Evolutionary conservation across 2,888 invertebrate species (phyloP), one percentile per base, ranked within the genome.

Genomic region (Ferrisia virgata): DNA sequence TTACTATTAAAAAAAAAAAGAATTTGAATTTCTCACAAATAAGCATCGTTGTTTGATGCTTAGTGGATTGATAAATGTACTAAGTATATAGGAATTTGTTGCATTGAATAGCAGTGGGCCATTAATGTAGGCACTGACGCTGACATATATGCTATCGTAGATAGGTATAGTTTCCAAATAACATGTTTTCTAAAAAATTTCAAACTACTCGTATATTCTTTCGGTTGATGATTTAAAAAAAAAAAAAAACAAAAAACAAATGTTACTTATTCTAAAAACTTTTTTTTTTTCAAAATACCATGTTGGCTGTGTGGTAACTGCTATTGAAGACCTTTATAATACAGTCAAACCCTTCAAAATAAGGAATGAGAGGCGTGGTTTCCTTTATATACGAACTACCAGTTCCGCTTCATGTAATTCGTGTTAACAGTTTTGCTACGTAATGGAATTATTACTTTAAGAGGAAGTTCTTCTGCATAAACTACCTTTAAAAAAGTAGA

Each of bases 361-460:
- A 72, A 72, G 72, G 72, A 72, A 72, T 72, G 72, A 72, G 72
- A 72, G 72, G 72, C 72, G 72, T 72, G 72, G 72, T 33, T 72
- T 72, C 72, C 72, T 72, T 72, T 72, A 72, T 72, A 33, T 72
- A 33, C 33, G 33, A 72, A 33, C 72, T 72, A 72, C 72, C 31
- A 79, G 79, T 79, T 79, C 79, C 79, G 79, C 79, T 79, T 79
- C 79, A 47, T 79, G 79, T 79, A 79, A 79, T 79, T 79, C 47
- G 79, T 79, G 31, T 79, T 79, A 79, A 79, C 79, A 79, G 43
- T 79, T 79, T 79, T 47, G 43, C 79, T 43, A 4, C 25, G 79
- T 79, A 79, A 79, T 79, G 28, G 79, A 79, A 79, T 79, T 79
- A 79, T 43, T 47, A 47, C 79, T 47, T 43, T 79, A 47, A 79